Evolutionary conservation across 2,113 vertebrate species (phyloP).

Genomic region (Dolichallabes microphthalmus): DNA sequence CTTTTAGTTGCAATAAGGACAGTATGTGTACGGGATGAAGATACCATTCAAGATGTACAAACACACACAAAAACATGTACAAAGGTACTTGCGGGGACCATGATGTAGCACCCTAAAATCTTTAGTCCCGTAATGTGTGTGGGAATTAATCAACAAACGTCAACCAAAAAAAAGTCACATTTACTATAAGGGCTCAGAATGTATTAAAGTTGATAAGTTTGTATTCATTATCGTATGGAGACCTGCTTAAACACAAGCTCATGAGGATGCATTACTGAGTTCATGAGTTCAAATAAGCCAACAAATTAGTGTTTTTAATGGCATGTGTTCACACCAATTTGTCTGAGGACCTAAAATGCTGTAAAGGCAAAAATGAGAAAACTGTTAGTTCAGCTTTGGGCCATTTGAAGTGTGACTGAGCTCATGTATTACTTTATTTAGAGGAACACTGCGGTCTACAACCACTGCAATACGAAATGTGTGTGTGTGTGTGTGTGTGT

Average conservation of each 20-base stretch:
- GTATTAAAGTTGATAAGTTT: neutral
- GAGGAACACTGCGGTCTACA: neutral
- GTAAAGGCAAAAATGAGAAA: neutral
- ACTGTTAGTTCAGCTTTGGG: neutral
- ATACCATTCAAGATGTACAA: neutral
- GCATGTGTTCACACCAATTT: neutral
- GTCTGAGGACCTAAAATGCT: neutral
- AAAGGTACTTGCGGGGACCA: too few species aligned
- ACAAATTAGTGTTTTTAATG: neutral
- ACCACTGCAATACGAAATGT: neutral
- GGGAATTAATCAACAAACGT: neutral
- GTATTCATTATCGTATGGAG: neutral
- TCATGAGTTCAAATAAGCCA: neutral
- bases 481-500: neutral
- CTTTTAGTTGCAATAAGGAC: neutral
- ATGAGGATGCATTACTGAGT: neutral
- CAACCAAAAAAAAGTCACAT: neutral
- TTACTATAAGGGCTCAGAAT: neutral
- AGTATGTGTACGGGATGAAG: neutral
- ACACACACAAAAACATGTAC: neutral
- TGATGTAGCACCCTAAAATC: neutral
- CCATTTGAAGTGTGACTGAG: neutral
- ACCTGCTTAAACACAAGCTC: neutral
- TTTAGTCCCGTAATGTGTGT: neutral
- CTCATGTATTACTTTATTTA: slow-evolving; percentile 1